Evolutionary conservation across 2,797 vertebrate species (phyloP).

Genomic region (Amblyopsis hoosieri): DNA sequence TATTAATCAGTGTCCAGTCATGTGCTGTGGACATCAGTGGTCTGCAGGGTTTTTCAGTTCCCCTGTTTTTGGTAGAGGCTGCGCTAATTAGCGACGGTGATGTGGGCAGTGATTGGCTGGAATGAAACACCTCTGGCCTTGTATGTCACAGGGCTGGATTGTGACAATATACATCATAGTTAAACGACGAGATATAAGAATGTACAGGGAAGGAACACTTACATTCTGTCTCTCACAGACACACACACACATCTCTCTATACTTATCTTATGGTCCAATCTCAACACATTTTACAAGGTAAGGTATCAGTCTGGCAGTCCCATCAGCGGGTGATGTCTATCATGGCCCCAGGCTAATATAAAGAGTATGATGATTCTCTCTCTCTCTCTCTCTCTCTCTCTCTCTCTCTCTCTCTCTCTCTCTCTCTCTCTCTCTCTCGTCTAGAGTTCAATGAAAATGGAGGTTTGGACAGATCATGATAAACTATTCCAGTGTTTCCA

Average conservation of each 20-base stretch:
- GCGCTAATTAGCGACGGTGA: no score
- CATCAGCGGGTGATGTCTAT: slow-evolving; percentile 35
- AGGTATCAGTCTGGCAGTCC: slow-evolving; percentile 28
- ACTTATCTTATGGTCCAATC: slow-evolving; percentile 1
- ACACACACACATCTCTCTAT: not conserved
- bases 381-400: no score
- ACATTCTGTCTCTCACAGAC: not conserved
- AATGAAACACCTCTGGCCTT: no score
- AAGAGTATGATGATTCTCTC: slow-evolving; percentile 19
- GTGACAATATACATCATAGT: no score
- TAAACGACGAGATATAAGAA: no score
- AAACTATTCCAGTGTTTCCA: slow-evolving; percentile 22
- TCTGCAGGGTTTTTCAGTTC: no score
- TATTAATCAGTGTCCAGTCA: no score
- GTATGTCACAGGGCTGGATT: no score
- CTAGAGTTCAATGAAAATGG: slow-evolving; percentile 24
- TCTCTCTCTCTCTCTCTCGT: slow-evolving; percentile 10
- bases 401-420: slow-evolving; percentile 4
- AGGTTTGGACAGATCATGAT: slow-evolving; percentile 11
- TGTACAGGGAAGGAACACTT: not conserved
- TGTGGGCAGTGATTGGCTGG: no score
- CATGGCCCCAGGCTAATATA: slow-evolving; percentile 17
- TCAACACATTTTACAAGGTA: slow-evolving; percentile 34
- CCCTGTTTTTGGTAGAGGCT: no score
- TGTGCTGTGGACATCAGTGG: no score